A percentile compares a stretch with the other conserved stretches of the same genome.
phyloP scores from a whole-genome alignment of 2,113 vertebrate genomes.

The Neodon shergylaensis region DNA sequence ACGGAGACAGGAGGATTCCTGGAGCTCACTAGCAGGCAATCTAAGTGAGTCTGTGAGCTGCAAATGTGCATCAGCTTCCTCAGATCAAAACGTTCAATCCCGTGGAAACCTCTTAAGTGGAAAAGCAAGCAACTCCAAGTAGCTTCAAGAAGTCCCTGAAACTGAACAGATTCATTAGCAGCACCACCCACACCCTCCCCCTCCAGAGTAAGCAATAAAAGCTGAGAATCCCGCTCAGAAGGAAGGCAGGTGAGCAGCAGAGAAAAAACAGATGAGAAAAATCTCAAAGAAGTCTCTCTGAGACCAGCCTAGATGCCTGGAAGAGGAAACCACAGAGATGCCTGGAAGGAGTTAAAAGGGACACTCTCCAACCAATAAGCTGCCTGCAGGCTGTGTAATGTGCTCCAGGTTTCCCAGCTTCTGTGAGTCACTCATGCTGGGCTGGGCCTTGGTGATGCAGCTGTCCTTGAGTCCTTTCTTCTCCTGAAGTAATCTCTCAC shows the following conservation, averaged over 20 bases:
- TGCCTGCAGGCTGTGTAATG: neutral
- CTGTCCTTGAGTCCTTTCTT: neutral
- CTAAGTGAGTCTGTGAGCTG: neutral
- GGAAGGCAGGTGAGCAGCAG: neutral
- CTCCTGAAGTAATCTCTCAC: neutral
- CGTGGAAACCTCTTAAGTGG: neutral
- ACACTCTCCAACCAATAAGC: neutral
- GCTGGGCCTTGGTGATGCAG: neutral
- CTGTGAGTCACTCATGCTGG: neutral
- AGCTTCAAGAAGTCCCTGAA: neutral
- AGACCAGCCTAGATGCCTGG: neutral
- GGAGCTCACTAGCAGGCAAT: neutral
- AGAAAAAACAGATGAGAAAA: neutral
- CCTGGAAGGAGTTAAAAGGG: neutral
- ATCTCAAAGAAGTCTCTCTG: neutral
- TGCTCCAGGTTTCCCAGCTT: neutral
- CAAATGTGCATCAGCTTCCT: neutral
- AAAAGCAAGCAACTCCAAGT: neutral
- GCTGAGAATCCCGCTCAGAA: neutral
- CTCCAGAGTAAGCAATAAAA: neutral
- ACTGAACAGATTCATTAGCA: neutral
- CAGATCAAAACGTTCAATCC: neutral
- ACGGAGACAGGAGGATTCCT: neutral
- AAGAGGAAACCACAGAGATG: neutral
- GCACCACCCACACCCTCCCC: neutral